Conservation (phyloP, 1,140 invertebrate species). For the Saccostrea glomerata region DNA sequence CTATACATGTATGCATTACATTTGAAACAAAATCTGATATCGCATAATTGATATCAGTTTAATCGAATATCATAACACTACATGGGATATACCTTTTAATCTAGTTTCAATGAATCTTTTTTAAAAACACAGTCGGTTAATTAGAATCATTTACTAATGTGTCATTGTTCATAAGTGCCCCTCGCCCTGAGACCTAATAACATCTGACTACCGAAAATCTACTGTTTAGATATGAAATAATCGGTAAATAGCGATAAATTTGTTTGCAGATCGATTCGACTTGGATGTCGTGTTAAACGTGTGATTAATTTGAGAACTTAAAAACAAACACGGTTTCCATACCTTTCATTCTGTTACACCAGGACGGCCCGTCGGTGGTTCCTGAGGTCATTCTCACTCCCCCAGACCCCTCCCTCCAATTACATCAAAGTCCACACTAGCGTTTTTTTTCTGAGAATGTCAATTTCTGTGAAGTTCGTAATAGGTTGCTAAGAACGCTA, state of each 20-base stretch:
- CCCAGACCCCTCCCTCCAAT: neutral
- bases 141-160: neutral
- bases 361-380: neutral
- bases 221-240: conserved; percentile 25
- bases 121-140: no score
- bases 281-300: neutral
- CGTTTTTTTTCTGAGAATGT: neutral
- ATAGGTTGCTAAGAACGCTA: conserved; percentile 25
- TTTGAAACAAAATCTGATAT: no score
- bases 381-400: conserved; percentile 1
- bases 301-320: neutral
- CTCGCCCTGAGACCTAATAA: neutral
- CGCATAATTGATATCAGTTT: no score
- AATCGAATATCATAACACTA: no score
- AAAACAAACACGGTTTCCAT: neutral
- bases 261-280: conserved; percentile 26
- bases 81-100: no score
- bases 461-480: neutral
- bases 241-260: conserved; percentile 13
- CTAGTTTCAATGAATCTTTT: no score
- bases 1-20: no score
- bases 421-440: neutral
- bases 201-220: neutral
- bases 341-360: conserved; percentile 31
- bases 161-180: neutral